Base-by-base conservation (phyloP, 2,113 vertebrate species). In the Jacana jacana region DNA sequence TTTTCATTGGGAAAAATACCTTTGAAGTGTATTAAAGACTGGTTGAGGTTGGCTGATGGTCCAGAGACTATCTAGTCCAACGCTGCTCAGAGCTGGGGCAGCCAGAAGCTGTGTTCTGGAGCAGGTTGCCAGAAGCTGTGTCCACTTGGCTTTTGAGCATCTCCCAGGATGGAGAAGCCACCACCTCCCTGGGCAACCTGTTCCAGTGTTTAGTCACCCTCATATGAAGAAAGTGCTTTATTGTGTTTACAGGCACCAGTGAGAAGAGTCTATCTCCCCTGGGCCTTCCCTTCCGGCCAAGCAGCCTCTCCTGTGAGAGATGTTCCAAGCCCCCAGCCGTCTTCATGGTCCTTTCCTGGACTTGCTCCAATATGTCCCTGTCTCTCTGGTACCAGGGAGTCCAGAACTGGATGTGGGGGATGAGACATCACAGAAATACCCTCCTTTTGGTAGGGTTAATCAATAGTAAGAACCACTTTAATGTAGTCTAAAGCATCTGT, bases 381-480 rank as follows among this genome's bases (percentile, higher is more conserved):
- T 14, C 14, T 46, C 5, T 23, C 33, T 82, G 23, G 20, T 25
- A 9, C 24, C 54, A 60, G 18, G 13, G 23, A 83, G 14, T 25
- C 30, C 40, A 25, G 44, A 63, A 13, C 13, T 17, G 44, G 49
- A 10, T 5, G 1, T 7, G 18, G 9, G 14, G 11, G 17, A 11
- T 39, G 42, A 72, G 48, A 15, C 6, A 13, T 11, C 39, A 23
- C 33, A 40, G 54, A 27, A 79, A 48, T 11, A 42, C 15, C 9
- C 18, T 42, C 17, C 4, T 80, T 44, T 20, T 46, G 8, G 55
- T 46, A 6, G 30, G n/a, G 37, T 81, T 51, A 25, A 37, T 66
- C 24, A 10, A 4, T 14, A 75, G 18, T 6, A 51, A 78, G 71
- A 42, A 0, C 3, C 6, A 0, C 12, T 0, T n/a, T 27, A 8